Evolutionary conservation across 2,113 vertebrate species (phyloP).

Genomic region (Gobio gobio): DNA sequence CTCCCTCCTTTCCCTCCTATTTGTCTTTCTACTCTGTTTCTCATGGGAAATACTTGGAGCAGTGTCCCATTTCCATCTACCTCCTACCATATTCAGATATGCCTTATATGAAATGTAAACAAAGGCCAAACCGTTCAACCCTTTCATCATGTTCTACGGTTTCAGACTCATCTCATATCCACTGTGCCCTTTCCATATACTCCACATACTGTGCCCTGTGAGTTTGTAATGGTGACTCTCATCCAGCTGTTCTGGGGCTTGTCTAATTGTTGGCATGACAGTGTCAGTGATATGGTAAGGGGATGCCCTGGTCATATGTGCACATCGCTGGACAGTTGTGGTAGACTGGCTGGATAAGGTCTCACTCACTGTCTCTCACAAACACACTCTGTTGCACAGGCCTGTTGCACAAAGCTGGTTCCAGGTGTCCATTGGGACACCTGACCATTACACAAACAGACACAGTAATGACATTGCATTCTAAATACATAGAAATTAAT

Average conservation of each 20-base stretch:
- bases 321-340: not conserved
- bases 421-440: no score
- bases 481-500: no score
- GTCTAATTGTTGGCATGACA: conserved; percentile 42
- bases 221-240: not conserved
- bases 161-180: conserved; percentile 33
- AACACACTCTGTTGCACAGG: not conserved
- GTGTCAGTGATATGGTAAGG: conserved; percentile 31
- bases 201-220: conserved; percentile 17
- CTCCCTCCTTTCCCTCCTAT: conserved; percentile 27
- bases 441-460: no score
- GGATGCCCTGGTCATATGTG: conserved; percentile 35
- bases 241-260: conserved; percentile 26
- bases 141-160: conserved; percentile 33
- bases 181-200: not conserved
- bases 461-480: no score
- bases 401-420: not conserved
- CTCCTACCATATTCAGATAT: conserved; percentile 30
- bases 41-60: conserved; percentile 56
- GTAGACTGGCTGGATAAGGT: not conserved
- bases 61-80: conserved; percentile 27
- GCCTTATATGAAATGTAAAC: conserved; percentile 15
- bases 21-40: conserved; percentile 46
- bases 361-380: not conserved
- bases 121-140: conserved; percentile 29